Base-by-base conservation (phyloP, 1,140 invertebrate species). In the Pectinophora gossypiella region DNA sequence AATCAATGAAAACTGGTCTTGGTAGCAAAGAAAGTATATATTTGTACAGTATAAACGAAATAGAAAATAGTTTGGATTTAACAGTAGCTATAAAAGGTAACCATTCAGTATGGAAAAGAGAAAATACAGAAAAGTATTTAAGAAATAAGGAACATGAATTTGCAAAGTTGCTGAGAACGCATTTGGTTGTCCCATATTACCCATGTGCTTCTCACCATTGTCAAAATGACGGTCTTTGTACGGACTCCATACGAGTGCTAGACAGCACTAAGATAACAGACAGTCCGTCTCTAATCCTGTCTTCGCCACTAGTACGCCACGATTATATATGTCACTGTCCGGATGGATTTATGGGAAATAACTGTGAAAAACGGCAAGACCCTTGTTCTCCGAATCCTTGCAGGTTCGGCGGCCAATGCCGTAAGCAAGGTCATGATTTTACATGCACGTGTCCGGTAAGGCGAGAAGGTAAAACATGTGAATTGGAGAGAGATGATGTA, bases 351-450 rank as follows among this genome's bases (percentile, higher is more conserved):
- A 93, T 92, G 19, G 93, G 96, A 5, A 85, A 89, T 18, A 90
- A 91, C 46, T 98, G 97, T 81, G 94, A 96, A 59, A 92, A 93
- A 59, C 89, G 94, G 12, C 94, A 96, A 81, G 95, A 97, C 88
- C 96, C 96, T 0, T 98, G 96, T 75, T 90, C 93, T n/a, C 95
- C 96, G 0, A 97, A 95, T 85, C 96, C 96, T 7, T 98, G 97
- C 76, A 90, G 93, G 54, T 89, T 90, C 68, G 94, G 93, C 57
- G 95, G 94, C 1, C 93, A 94, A 60, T 98, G 97, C 75, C 90
- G 93, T 27, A 91, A 94, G 54, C 90, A 95, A 78, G 94, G 94
- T 20, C 93, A 92, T 70, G 94, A 95, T 66, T 98, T 95, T 78
- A 90, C 93, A 45, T 98, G 97, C 66, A 89, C 90, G 3, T 98